These are phyloP conservation scores for Campylomormyrus numenius DNA, from an alignment of 2,113 vertebrate species.

Conservation along the genomic window DNA sequence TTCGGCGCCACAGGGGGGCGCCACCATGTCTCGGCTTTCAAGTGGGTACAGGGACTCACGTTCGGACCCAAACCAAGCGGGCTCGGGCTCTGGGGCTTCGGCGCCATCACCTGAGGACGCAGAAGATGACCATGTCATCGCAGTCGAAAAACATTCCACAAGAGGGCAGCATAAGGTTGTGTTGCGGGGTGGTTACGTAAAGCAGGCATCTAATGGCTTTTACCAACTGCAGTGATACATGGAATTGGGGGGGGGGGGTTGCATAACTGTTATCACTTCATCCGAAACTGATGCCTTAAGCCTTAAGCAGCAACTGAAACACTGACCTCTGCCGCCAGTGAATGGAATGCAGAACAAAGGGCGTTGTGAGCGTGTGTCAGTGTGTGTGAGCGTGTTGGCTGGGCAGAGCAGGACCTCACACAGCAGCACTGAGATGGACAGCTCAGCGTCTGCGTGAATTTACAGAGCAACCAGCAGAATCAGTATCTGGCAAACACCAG, in stretches of 20 bases:
- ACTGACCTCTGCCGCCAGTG: background rate
- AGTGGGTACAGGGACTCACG: constrained; percentile 76
- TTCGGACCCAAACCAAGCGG: constrained; percentile 60
- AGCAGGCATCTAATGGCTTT: background rate
- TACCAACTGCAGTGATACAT: background rate
- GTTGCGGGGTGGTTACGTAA: background rate
- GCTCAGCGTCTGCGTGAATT: background rate
- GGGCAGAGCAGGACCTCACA: background rate
- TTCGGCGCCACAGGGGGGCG: constrained; percentile 52
- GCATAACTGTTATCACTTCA: background rate
- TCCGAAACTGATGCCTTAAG: background rate
- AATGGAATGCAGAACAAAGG: background rate
- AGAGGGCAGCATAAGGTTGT: background rate
- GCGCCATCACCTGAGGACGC: constrained; percentile 67
- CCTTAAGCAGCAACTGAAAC: background rate
- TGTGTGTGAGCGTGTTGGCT: background rate
- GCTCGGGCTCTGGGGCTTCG: constrained; percentile 60
- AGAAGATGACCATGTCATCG: background rate
- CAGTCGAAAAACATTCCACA: background rate
- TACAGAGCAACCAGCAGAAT: background rate
- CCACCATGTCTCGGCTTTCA: constrained; percentile 80
- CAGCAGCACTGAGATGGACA: background rate
- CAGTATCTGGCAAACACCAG: background rate
- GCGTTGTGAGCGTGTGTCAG: background rate
- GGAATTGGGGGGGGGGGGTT: background rate